Percentiles rank a stretch among this genome's conserved stretches.
These are phyloP conservation scores for Iguana delicatissima DNA, from an alignment of 2,797 vertebrate species.

Conservation along the genomic window DNA sequence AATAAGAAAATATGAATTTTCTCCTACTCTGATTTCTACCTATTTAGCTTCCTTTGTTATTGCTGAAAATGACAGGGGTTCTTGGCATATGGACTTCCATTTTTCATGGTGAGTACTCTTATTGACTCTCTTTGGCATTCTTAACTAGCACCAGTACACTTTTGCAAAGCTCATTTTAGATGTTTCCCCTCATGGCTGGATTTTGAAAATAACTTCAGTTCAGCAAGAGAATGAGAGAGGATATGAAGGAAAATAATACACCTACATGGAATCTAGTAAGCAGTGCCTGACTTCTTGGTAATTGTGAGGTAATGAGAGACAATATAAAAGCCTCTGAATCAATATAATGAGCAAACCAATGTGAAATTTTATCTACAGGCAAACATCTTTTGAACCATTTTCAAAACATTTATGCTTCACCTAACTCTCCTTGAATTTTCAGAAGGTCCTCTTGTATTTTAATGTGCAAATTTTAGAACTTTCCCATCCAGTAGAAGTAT, in stretches of 20 bases:
- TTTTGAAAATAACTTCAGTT: slow-evolving; percentile 73
- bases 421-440: background rate
- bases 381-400: slow-evolving; percentile 44
- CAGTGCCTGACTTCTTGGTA: slow-evolving; percentile 50
- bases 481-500: background rate
- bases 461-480: background rate
- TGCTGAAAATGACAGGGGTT: slow-evolving; percentile 43
- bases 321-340: slow-evolving; percentile 44
- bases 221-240: slow-evolving; percentile 31
- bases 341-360: slow-evolving; percentile 41
- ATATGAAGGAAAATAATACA: slow-evolving; percentile 69
- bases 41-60: slow-evolving; percentile 43
- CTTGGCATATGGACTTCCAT: slow-evolving; percentile 42
- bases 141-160: slow-evolving; percentile 40
- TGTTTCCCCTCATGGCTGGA: slow-evolving; percentile 64
- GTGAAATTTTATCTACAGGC: slow-evolving; percentile 47
- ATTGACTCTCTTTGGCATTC: slow-evolving; percentile 46
- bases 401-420: background rate
- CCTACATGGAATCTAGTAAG: slow-evolving; percentile 61
- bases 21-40: slow-evolving; percentile 50
- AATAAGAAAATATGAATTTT: slow-evolving; percentile 43
- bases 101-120: slow-evolving; percentile 56
- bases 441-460: background rate
- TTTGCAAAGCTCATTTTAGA: slow-evolving; percentile 57
- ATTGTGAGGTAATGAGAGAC: slow-evolving; percentile 63